Evolutionary conservation across 2,113 vertebrate species (phyloP).

Genomic region (Oenanthe melanoleuca): DNA sequence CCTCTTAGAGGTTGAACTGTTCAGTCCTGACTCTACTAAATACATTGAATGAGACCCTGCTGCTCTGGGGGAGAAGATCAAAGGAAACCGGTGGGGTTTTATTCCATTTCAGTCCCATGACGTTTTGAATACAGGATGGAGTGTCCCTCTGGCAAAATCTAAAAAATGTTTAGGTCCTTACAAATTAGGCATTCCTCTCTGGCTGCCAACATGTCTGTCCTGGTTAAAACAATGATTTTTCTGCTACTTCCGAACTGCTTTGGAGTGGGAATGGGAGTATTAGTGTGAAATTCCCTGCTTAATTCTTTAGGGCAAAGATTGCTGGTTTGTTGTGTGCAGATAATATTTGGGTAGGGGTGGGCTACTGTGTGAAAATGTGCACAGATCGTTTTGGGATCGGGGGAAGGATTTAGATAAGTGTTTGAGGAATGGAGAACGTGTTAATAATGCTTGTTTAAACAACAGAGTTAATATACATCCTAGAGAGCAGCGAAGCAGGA

Average conservation of each 20-base stretch:
- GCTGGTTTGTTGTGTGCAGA: not conserved
- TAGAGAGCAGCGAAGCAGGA: not conserved
- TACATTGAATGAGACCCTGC: not conserved
- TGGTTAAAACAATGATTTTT: not conserved
- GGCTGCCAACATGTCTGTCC: not conserved
- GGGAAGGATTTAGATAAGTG: not conserved
- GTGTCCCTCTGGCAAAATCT: not conserved
- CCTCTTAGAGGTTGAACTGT: not conserved
- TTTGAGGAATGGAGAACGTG: not conserved
- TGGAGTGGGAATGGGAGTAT: not conserved
- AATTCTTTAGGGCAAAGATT: not conserved
- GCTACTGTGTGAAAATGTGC: not conserved
- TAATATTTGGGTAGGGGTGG: not conserved
- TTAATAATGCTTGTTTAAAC: not conserved
- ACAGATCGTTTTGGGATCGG: not conserved
- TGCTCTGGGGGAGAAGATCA: not conserved
- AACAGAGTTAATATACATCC: not conserved
- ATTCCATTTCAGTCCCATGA: not conserved
- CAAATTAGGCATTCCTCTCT: not conserved
- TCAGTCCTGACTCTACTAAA: not conserved
- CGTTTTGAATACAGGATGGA: not conserved
- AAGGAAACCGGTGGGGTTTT: not conserved
- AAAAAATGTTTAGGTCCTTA: not conserved
- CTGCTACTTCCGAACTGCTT: not conserved
- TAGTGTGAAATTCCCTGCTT: not conserved